These are phyloP conservation scores for Chaetodon trifasciatus DNA, from an alignment of 2,797 vertebrate genomes.

Conservation along the genomic window DNA sequence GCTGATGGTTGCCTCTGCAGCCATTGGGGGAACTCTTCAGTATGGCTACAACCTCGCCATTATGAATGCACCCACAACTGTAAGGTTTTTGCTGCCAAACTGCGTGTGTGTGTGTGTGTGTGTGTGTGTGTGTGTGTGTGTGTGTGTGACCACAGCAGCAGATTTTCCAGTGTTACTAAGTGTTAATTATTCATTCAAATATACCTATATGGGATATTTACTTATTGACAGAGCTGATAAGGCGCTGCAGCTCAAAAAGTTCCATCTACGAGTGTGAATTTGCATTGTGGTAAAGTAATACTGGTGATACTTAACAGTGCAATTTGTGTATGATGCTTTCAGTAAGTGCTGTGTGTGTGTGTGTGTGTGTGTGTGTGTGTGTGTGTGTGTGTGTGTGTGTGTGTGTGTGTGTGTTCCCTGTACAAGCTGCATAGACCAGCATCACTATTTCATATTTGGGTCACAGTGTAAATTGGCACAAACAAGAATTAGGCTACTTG, in stretches of 20 bases:
- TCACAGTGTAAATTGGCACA: conserved; percentile 36
- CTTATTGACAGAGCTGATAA: neutral
- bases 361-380: neutral
- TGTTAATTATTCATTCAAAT: neutral
- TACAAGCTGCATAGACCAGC: neutral
- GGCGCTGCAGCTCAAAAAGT: neutral
- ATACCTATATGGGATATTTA: neutral
- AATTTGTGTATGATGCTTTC: neutral
- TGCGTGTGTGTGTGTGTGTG: neutral
- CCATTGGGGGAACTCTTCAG: conserved; percentile 94
- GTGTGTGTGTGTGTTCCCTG: neutral
- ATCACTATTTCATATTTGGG: conserved; percentile 31
- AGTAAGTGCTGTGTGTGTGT: neutral
- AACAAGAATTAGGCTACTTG: conserved; percentile 30
- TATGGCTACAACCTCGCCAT: conserved; percentile 95
- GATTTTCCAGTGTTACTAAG: neutral
- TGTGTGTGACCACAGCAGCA: neutral
- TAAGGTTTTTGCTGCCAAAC: conserved; percentile 71
- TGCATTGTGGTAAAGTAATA: neutral
- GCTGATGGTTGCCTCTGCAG: conserved; percentile 89
- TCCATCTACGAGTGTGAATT: neutral
- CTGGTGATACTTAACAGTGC: neutral
- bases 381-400: neutral
- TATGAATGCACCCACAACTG: conserved; percentile 91
- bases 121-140: conserved; percentile 1